Base-by-base conservation (phyloP, 2,888 invertebrate species). In the Pyrocoelia pectoralis region DNA sequence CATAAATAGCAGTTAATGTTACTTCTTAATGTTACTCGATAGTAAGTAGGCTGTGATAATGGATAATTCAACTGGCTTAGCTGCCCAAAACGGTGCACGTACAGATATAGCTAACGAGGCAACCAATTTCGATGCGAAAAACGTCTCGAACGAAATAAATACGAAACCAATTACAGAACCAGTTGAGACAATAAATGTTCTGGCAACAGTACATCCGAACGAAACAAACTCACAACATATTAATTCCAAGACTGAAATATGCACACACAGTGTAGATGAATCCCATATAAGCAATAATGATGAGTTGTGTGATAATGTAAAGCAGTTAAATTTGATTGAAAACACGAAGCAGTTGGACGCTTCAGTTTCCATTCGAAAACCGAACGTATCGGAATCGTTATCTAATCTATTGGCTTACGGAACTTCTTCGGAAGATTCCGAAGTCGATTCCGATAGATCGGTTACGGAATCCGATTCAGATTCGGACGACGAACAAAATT, bases 331-430 rank as follows among this genome's bases (percentile, higher is more conserved):
- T 6, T 50, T 33, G 38, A n/a, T 38, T n/a, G 38, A 50, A 33
- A 38, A 41, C 18, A 10, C 53, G 56, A 51, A 50, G 54, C 62
- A 46, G 14, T 24, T 38, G n/a, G 48, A 62, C 18, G 29, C 29
- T 19, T 15, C 53, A 33, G 48, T 58, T 53, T 58, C 63, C 54
- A 28, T 33, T 48, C 53, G 38, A 38, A 15, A 46, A 38, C 12
- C 29, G 10, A 54, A 52, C 9, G 48, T 58, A 43, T 63, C 63
- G 5, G 66, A 56, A 9, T 66, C 66, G 1, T 53, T 58, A 24
- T 66, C 61, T 24, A 72, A 70, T 50, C 61, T 72, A 13, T 49
- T 71, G 17, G 69, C 67, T 48, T 72, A 73, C 52, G 60, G 63
- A 4, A 71, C 67, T 24, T 67, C 67, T 1, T 66, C 69, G 6